Percentiles rank a stretch among this genome's conserved stretches.
phyloP scores from a whole-genome alignment of 2,888 invertebrate genomes.

The Diarsia dahlii region DNA sequence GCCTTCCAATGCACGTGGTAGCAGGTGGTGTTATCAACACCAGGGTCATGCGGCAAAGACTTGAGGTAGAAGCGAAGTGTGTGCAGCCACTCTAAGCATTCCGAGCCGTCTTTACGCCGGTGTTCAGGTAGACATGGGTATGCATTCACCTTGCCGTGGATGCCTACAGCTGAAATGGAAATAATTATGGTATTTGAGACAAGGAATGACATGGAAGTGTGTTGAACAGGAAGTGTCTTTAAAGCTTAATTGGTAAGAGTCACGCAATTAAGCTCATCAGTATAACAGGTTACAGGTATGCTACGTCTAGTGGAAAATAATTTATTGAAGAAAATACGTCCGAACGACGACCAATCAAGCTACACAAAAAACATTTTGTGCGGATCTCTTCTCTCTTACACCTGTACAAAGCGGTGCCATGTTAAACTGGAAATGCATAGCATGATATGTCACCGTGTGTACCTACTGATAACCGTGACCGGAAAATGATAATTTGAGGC shows the following conservation, averaged over 20 bases:
- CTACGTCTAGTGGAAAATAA: too few relatives aligned
- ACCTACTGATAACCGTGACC: too few relatives aligned
- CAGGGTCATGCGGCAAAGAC: constrained; percentile 88
- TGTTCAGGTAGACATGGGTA: constrained; percentile 93
- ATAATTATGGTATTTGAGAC: background rate
- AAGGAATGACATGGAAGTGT: background rate
- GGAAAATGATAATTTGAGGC: too few relatives aligned
- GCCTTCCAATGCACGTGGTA: constrained; percentile 96
- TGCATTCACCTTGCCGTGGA: constrained; percentile 92
- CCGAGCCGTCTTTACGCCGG: constrained; percentile 91
- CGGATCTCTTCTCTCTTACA: too few relatives aligned
- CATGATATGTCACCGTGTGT: too few relatives aligned
- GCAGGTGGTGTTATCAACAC: constrained; percentile 93
- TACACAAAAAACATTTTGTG: too few relatives aligned
- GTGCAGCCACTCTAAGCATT: constrained; percentile 96
- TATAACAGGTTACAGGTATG: too few relatives aligned
- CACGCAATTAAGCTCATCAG: background rate
- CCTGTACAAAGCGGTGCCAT: too few relatives aligned
- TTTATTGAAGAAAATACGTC: too few relatives aligned
- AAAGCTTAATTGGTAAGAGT: too few relatives aligned
- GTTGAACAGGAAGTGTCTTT: background rate
- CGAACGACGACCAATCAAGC: too few relatives aligned
- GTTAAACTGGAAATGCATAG: too few relatives aligned
- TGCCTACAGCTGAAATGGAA: constrained; percentile 87
- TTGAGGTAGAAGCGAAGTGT: constrained; percentile 93